Evolutionary conservation across 1,140 invertebrate genomes (phyloP), one percentile per base, ranked within the genome.

Genomic region (Brachionus paranguensis): DNA sequence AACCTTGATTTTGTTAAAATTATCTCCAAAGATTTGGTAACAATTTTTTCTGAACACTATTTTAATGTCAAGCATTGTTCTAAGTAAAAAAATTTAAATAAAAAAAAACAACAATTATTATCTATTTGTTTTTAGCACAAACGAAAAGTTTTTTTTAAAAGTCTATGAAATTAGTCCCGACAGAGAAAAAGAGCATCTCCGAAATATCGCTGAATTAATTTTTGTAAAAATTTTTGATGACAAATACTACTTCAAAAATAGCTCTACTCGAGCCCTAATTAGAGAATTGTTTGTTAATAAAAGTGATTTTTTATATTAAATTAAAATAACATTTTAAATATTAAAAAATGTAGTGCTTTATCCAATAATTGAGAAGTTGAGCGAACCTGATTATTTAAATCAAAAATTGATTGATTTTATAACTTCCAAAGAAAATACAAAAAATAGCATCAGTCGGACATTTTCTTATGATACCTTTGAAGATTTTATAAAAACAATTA

Each of bases 321-420:
- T 64, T 64, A 3, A n/a, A 64, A 24, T 7, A 37, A 6, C 5
- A 6, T 37, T 27, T 24, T 24, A 64, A 64, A 0, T 24, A 3
- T 68, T 14, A 14, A n/a, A 33, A 17, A 24, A n/a, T 92, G 74
- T 87, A 95, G 94, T 95, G 86, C 89, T 96, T 53, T 93, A 93
- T 88, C 94, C 94, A 84, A 91, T 93, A 41, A 93, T 96, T 86
- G 93, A 96, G 87, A 90, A 93, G 86, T 88, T 96, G 29, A 95
- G 94, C 29, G 94, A 96, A 88, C 94, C 95, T 17, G 94, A 96
- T 89, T 95, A 94, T 87, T 94, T 96, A 84, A 96, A 96, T 89
- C 93, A 93, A 87, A 94, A 95, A 88, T 92, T 96, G 79, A 90
- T 96, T 65, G 91, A 92, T 79, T 95, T 95, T 87, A 92, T 96